Base-by-base conservation (phyloP, 2,113 vertebrate genomes). In the Ploceus nigricollis region DNA sequence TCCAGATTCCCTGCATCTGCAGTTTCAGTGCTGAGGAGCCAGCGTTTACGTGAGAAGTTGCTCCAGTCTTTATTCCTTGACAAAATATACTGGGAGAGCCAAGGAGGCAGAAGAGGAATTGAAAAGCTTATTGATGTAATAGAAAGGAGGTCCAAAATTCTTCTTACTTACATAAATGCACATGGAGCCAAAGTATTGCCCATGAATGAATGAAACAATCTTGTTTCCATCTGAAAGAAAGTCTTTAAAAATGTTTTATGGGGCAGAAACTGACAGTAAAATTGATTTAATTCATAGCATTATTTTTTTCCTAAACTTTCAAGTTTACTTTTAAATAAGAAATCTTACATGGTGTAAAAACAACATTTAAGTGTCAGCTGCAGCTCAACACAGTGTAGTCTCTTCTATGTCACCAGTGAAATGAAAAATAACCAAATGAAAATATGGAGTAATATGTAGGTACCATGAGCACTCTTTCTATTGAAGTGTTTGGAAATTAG, bases 41-140 rank as follows among this genome's bases (percentile, higher is more conserved):
- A 98, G 45, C 98, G 63, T 94, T 98, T 99, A 87, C 97, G 99
- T 78, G 98, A 99, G 97, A 99, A 98, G 71, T 98, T 99, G 54
- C 99, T 99, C 27, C 99, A 99, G 96, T 99, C 99, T 56, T 98
- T 99, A 66, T 99, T 99, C 96, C 97, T 99, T 93, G 99, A 99
- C 93, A 97, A 98, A 96, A 97, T 98, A 50, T 99, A 99, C 84
- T 99, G 99, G 99, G 99, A 99, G 82, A 99, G 99, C 96, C 99
- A 99, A 97, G 98, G 99, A 39, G 99, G 99, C 65, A 98, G 99
- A 48, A 98, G 97, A 95, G 99, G 99, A 93, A 99, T 99, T 76
- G 99, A 99, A 96, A 99, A 99, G 78, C 98, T 99, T 68, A 99
- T 99, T 39, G 99, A 99, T 54, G 99, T 99, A 4, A 95, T 99